Conservation (phyloP, 2,113 vertebrate genomes). For the Gnathonemus longibarbis region DNA sequence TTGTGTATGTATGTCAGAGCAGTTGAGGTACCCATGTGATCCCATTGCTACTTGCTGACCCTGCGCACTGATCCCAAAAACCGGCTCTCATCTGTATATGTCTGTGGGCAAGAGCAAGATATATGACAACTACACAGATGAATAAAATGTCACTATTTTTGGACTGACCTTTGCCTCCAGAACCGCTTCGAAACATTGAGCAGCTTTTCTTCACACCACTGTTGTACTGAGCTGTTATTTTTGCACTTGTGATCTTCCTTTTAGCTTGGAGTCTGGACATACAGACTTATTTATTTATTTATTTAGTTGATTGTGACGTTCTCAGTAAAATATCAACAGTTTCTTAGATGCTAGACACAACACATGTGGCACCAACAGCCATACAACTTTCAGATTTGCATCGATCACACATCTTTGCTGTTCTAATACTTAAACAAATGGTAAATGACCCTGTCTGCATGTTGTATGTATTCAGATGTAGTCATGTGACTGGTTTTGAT, state of each 20-base stretch:
- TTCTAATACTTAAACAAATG: background rate
- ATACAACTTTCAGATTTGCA: background rate
- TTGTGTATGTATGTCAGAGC: background rate
- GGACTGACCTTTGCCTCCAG: background rate
- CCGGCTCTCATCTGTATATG: background rate
- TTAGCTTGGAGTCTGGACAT: background rate
- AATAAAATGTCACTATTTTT: background rate
- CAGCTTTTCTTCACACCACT: background rate
- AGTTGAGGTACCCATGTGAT: background rate
- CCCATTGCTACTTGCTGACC: background rate
- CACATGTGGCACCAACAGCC: background rate
- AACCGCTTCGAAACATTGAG: background rate
- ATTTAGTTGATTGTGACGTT: background rate
- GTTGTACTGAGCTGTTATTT: background rate
- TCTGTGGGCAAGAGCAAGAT: background rate
- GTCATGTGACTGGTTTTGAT: background rate
- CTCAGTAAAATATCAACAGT: background rate
- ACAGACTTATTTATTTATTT: background rate
- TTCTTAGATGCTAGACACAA: background rate
- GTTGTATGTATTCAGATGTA: background rate
- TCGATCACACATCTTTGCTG: background rate
- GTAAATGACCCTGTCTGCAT: background rate
- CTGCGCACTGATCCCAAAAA: background rate
- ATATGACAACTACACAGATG: background rate
- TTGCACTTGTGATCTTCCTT: background rate